Base-by-base conservation (phyloP, 2,888 invertebrate genomes). In the Drepanosiphum platanoidis region DNA sequence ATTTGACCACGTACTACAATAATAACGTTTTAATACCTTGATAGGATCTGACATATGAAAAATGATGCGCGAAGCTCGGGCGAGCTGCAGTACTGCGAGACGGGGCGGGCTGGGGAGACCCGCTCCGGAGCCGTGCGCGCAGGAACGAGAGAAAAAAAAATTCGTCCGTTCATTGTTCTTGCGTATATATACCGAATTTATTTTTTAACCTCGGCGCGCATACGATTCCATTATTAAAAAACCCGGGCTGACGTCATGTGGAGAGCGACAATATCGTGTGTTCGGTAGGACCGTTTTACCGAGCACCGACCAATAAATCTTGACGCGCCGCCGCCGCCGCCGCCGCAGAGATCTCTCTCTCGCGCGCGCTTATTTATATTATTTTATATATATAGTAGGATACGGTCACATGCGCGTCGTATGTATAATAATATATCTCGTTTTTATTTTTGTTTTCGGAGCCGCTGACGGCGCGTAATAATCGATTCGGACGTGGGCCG, bases 31-130 rank as follows among this genome's bases (percentile, higher is more conserved):
- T 84, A 84, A 84, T 84, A 77, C 84, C 52, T 84, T 52, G 84
- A 84, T 84, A 75, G 84, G 84, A 84, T 84, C 84, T 84, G 84
- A 84, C 84, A 58, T 58, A 32, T 84, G 84, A 84, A 84, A 84
- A 84, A 84, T 84, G 84, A 84, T 84, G 84, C 84, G 75, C 84
- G 84, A 77, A 77, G 83, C 52, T 36, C 3, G 9, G 36, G 5
- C 36, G 61, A 22, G 11, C 32, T 34, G 39, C 42, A 9, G 3
- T 13, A 1, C 1, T 3, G 15, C 42, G 11, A 9, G 11, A 42
- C 42, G 1, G 9, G 42, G 1, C 3, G 42, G 9, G 42, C 42
- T 15, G 4, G 46, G 36, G 22, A 32, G 39, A 22, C 39, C 70
- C 72, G 22, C 18, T 42, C 71, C 39, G 70, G 7, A 11, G 58